A percentile compares a stretch with the other conserved stretches of the same genome.
phyloP scores from a whole-genome alignment of 2,797 vertebrate species.

The Crypturellus tataupa region DNA sequence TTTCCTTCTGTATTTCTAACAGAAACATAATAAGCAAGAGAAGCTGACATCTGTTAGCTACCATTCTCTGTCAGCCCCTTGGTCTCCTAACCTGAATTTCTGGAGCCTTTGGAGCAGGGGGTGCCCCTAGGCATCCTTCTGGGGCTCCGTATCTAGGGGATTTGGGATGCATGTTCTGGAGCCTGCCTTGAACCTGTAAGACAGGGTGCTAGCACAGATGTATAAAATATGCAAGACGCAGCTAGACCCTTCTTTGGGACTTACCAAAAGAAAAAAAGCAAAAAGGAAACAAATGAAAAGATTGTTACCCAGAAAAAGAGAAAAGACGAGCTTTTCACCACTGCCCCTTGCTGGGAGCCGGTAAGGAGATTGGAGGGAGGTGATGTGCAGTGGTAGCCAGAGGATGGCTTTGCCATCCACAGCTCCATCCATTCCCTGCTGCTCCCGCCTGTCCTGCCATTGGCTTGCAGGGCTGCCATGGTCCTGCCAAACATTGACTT shows the following conservation, averaged over 20 bases:
- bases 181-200: neutral
- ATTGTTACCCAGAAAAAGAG: too few species aligned
- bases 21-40: neutral
- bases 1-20: neutral
- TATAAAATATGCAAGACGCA: neutral
- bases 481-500: neutral
- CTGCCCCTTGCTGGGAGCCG: neutral
- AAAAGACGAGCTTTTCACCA: neutral
- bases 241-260: too few species aligned
- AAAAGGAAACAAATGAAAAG: too few species aligned
- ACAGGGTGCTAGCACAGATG: neutral
- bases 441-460: too few species aligned
- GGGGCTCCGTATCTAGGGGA: rapidly evolving
- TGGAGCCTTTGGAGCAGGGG: rapidly evolving
- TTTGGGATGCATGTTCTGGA: neutral
- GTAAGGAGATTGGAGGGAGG: neutral
- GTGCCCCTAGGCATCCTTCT: neutral
- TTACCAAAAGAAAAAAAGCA: neutral
- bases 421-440: too few species aligned
- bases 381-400: neutral
- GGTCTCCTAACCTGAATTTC: neutral
- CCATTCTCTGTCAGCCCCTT: neutral
- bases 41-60: neutral
- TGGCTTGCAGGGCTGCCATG: neutral
- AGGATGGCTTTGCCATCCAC: neutral